Conservation (phyloP, 2,797 vertebrate genomes). For the Myioborus miniatus region DNA sequence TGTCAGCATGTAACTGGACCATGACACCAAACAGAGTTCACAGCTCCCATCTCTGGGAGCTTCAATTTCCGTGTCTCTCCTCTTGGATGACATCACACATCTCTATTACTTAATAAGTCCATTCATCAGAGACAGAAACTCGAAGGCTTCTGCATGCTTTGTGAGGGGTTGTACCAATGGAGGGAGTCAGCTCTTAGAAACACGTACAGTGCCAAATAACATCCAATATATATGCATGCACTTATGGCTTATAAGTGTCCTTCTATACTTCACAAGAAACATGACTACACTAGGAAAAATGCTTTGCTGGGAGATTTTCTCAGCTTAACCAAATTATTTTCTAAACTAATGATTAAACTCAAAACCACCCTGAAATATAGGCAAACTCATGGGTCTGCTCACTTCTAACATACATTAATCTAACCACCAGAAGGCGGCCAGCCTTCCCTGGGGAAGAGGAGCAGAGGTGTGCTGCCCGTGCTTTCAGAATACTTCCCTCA, state of each 20-base stretch:
- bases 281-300: not conserved
- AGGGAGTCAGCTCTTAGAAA: not conserved
- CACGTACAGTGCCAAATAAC: not conserved
- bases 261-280: not conserved
- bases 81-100: fast-evolving
- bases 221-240: fast-evolving
- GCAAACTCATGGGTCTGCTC: not conserved
- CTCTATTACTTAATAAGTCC: not conserved
- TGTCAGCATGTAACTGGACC: not conserved
- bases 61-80: not conserved
- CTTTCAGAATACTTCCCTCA: not conserved
- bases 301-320: not conserved
- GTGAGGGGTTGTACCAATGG: not conserved
- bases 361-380: fast-evolving
- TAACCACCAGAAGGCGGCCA: not conserved
- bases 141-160: not conserved
- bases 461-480: not conserved
- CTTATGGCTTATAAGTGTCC: fast-evolving
- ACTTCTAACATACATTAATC: not conserved
- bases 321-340: not conserved
- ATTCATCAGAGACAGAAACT: not conserved
- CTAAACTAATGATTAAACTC: not conserved
- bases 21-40: not conserved
- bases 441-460: not conserved
- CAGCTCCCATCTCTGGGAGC: not conserved